Conservation (phyloP, 2,888 invertebrate genomes). For the Portevinia maculata region DNA sequence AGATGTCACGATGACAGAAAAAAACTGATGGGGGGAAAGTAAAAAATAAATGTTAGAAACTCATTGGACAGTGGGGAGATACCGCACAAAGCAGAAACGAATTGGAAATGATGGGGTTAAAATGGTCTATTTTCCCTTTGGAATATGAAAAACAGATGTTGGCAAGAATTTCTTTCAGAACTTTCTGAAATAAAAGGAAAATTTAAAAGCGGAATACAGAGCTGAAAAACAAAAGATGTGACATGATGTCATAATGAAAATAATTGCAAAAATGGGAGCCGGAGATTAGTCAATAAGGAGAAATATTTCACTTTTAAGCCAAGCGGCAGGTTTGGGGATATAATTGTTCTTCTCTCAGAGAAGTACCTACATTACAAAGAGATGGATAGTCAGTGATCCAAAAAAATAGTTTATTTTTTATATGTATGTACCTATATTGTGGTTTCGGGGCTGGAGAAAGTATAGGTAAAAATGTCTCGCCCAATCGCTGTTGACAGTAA, state of each 20-base stretch:
- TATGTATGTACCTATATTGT: too few relatives aligned
- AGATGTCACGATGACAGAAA: constrained; percentile 66
- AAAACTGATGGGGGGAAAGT: neutral
- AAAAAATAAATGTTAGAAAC: constrained; percentile 13
- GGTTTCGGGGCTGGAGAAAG: too few relatives aligned
- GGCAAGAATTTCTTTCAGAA: constrained; percentile 25
- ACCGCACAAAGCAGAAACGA: constrained; percentile 27
- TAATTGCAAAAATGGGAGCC: neutral
- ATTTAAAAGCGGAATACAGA: constrained; percentile 22
- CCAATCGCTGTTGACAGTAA: too few relatives aligned
- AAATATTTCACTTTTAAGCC: too few relatives aligned
- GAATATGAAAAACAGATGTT: constrained; percentile 49
- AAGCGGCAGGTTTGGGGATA: too few relatives aligned
- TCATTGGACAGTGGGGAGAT: constrained; percentile 27
- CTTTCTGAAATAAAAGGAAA: constrained; percentile 19
- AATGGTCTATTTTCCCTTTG: constrained; percentile 9
- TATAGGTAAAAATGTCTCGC: too few relatives aligned
- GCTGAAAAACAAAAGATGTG: constrained; percentile 17
- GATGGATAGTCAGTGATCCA: too few relatives aligned
- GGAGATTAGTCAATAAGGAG: neutral
- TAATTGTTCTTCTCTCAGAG: too few relatives aligned
- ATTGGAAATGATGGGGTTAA: constrained; percentile 52
- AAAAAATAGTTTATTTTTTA: too few relatives aligned
- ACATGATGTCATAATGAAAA: constrained; percentile 41
- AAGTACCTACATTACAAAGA: too few relatives aligned